A percentile compares a stretch with the other conserved stretches of the same genome.
These are phyloP conservation scores for Cryptophagus acutangulus DNA, from an alignment of 2,888 invertebrate genomes.

Conservation along the genomic window DNA sequence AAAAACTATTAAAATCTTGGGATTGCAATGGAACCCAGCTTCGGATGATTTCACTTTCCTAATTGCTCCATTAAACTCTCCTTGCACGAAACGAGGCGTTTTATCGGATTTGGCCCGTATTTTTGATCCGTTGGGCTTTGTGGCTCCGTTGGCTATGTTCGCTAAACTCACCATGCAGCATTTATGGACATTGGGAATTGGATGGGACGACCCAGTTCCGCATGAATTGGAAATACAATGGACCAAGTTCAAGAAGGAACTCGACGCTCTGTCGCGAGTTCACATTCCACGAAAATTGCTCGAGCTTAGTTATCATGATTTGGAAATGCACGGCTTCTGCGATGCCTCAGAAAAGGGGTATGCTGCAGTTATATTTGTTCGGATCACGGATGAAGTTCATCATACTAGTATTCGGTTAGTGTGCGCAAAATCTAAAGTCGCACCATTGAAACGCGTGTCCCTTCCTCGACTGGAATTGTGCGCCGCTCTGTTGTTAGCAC, in stretches of 20 bases:
- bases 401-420: too few species aligned
- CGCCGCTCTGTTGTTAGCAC: too few species aligned
- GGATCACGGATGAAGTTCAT: too few species aligned
- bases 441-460: too few species aligned
- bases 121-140: too few species aligned
- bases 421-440: too few species aligned
- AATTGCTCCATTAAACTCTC: not conserved
- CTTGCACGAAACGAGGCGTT: slow-evolving; percentile 27
- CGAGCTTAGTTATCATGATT: too few species aligned
- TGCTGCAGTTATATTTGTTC: too few species aligned
- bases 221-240: slow-evolving; percentile 8
- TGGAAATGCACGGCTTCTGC: too few species aligned
- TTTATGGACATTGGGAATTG: slow-evolving; percentile 13
- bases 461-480: too few species aligned
- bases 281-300: slow-evolving; percentile 12
- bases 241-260: slow-evolving; percentile 8
- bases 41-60: slow-evolving; percentile 10
- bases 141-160: slow-evolving; percentile 19
- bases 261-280: slow-evolving; percentile 8
- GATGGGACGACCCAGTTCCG: slow-evolving; percentile 15
- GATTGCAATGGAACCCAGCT: too few species aligned
- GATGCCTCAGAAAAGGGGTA: too few species aligned
- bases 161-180: slow-evolving; percentile 27
- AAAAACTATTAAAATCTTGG: slow-evolving; percentile 10
- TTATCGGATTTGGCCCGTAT: slow-evolving; percentile 23